Evolutionary conservation across 1,140 invertebrate genomes (phyloP), one percentile per base, ranked within the genome.

Genomic region (Mercenaria mercenaria): DNA sequence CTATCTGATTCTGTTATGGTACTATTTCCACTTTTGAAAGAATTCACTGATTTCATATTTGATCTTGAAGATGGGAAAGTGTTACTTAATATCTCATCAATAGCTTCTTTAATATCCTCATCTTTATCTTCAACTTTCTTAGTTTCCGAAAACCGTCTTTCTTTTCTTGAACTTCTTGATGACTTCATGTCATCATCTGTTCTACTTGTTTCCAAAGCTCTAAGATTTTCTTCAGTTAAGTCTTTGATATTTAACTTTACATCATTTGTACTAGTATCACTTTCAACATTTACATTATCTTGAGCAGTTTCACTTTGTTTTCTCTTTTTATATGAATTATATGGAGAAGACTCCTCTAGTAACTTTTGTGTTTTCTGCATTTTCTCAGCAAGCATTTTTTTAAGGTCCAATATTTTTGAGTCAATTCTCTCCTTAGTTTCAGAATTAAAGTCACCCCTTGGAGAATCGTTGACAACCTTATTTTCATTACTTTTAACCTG

Each of bases 51-150:
- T 76, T 83, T 92, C 1, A 92, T 56, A 11, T 92, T 93, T 11
- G 67, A 74, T 29, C 88, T 86, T 34, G 89, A 85, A 2, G 90
- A 90, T 23, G 90, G 92, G 32, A 83, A 88, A 0, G 94, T 94
- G 59, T 93, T 92, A 79, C 87, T 94, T n/a, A 95, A 91, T 74
- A 95, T 95, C 81, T 95, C 95, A 59, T 95, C 93, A 72, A 95
- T 94, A n/a, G 92, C 94, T 34, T 94, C 91, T 67, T 95, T 91
- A 47, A 95, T 92, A 56, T 94, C 92, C 32, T 95, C 93, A 61
- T 93, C 80, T 56, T 56, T 81, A 47, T 90, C 83, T 23, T 91
- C 88, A 43, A 69, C 59, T 89, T 91, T 92, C 77, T 94, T 94
- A n/a, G 91, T 91, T 84, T 94, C 92, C 41, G 94, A 94, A 90